phyloP scores from a whole-genome alignment of 2,797 vertebrate genomes.

The Borostomias antarcticus region DNA sequence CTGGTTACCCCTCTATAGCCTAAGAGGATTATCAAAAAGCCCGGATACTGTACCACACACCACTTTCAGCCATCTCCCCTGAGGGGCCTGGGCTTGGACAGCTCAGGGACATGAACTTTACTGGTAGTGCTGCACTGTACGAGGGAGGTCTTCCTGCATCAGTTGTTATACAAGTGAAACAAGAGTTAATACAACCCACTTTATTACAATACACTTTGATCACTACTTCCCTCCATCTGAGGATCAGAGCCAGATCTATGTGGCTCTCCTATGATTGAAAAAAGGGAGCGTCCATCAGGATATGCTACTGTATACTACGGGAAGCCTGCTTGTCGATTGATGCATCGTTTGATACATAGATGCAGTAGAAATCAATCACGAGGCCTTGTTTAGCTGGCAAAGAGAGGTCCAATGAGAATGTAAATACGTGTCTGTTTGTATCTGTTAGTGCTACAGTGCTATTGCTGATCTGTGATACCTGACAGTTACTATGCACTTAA shows the following conservation, averaged over 20 bases:
- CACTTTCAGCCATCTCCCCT: not conserved
- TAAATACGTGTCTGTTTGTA: constrained; percentile 25
- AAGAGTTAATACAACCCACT: too few species aligned
- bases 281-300: not conserved
- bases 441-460: constrained; percentile 41
- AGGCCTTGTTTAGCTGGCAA: constrained; percentile 22
- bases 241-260: not conserved
- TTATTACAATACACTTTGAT: too few species aligned
- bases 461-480: constrained; percentile 28
- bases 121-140: too few species aligned
- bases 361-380: constrained; percentile 36
- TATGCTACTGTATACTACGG: not conserved
- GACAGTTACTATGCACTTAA: constrained; percentile 53
- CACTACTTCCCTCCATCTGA: not conserved
- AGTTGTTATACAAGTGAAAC: too few species aligned
- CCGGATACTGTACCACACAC: not conserved
- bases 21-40: constrained; percentile 13
- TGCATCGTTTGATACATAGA: constrained; percentile 11
- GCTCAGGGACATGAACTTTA: not conserved
- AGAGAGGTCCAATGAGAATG: not conserved
- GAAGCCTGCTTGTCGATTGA: constrained; percentile 12
- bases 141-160: too few species aligned
- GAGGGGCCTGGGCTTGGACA: not conserved
- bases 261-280: not conserved
- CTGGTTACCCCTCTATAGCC: constrained; percentile 9